A percentile compares a stretch with the other conserved stretches of the same genome.
phyloP scores from a whole-genome alignment of 2,113 vertebrate species.

The Triplophysa dalaica region DNA sequence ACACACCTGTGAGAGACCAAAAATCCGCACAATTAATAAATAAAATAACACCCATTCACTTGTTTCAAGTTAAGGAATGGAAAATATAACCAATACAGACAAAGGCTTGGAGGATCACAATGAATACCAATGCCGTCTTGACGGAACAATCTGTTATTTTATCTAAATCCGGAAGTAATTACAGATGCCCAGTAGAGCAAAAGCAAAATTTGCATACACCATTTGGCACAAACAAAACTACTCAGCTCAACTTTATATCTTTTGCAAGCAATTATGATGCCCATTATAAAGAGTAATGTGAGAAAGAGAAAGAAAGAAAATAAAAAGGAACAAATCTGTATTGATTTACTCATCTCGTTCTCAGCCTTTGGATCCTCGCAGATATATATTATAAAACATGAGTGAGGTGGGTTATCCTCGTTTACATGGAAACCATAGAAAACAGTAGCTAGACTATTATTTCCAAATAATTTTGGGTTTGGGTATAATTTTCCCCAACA shows the following conservation, averaged over 20 bases:
- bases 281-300: neutral
- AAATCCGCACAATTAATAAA: neutral
- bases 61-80: neutral
- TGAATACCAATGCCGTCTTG: slow-evolving; percentile 9
- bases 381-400: too few species aligned
- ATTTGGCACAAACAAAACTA: slow-evolving; percentile 18
- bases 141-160: neutral
- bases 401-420: too few species aligned
- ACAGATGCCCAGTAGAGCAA: slow-evolving; percentile 13
- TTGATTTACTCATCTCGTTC: too few species aligned
- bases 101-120: slow-evolving; percentile 25
- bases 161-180: slow-evolving; percentile 37
- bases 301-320: too few species aligned
- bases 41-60: neutral
- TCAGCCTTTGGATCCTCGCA: too few species aligned
- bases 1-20: slow-evolving; percentile 80
- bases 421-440: too few species aligned
- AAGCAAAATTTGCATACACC: slow-evolving; percentile 17
- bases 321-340: neutral
- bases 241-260: slow-evolving; percentile 63
- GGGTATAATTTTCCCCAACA: slow-evolving; percentile 52
- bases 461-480: neutral
- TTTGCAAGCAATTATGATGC: slow-evolving; percentile 12
- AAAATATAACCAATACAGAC: slow-evolving; percentile 32
- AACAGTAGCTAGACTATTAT: neutral